These are phyloP conservation scores for Zingel zingel DNA, from an alignment of 2,113 vertebrate species.

Conservation along the genomic window DNA sequence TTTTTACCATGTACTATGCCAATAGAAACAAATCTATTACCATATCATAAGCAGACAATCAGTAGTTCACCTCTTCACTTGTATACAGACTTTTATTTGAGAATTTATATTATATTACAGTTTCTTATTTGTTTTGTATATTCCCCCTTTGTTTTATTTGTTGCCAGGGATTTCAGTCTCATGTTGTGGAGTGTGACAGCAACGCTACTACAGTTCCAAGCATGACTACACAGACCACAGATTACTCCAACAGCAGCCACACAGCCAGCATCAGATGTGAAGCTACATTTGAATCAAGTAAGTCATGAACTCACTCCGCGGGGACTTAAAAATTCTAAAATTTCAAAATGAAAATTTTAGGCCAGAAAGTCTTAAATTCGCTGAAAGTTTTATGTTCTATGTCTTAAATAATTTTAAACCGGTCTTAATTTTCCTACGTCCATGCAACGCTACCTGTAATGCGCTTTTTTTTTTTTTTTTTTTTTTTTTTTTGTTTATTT, in stretches of 20 bases:
- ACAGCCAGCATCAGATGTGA: conserved; percentile 86
- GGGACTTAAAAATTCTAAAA: no score
- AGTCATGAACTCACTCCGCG: conserved; percentile 21
- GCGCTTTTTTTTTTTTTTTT: no score
- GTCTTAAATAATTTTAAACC: no score
- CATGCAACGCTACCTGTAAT: no score
- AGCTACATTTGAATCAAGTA: conserved; percentile 86
- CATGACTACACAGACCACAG: conserved; percentile 74
- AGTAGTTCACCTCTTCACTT: neutral
- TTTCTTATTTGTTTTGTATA: conserved; percentile 1
- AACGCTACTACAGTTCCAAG: conserved; percentile 56
- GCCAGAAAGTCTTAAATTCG: no score
- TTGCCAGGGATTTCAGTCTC: conserved; percentile 31
- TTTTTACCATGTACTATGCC: no score
- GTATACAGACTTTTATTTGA: neutral
- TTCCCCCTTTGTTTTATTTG: conserved; percentile 4
- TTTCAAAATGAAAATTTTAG: no score
- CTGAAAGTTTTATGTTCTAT: no score
- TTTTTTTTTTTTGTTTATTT: no score
- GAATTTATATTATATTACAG: neutral
- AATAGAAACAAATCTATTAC: no score
- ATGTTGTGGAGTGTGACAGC: conserved; percentile 56
- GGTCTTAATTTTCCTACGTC: no score
- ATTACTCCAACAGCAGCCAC: conserved; percentile 83
- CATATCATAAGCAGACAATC: no score